Percentiles rank a stretch among this genome's conserved stretches.
Evolutionary conservation across 1,140 invertebrate species (phyloP).

Genomic region (Adoxophyes honmai): DNA sequence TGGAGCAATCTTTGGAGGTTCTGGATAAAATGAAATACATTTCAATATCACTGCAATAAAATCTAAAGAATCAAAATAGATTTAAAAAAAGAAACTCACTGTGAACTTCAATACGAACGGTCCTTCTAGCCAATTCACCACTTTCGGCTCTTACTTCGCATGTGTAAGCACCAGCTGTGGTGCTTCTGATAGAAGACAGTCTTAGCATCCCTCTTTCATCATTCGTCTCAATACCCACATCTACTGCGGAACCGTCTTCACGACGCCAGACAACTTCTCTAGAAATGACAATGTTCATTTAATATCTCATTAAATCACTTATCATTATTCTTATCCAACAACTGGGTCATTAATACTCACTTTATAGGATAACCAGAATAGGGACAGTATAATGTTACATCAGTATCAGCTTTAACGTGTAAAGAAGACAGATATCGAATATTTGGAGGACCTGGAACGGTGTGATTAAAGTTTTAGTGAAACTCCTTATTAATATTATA

Average conservation of each 20-base stretch:
- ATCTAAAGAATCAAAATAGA: neutral
- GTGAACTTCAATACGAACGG: conserved; percentile 66
- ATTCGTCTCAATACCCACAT: conserved; percentile 38
- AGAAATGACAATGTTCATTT: conserved; percentile 23
- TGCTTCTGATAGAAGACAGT: conserved; percentile 48
- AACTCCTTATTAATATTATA: neutral
- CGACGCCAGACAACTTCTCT: conserved; percentile 66
- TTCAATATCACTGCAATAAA: neutral
- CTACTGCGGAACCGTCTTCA: conserved; percentile 59
- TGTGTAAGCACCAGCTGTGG: conserved; percentile 56
- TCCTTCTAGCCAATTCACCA: conserved; percentile 62
- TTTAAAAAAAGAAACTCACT: conserved; percentile 43
- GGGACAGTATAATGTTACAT: conserved; percentile 88
- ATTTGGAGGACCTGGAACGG: conserved; percentile 85
- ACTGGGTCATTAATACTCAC: conserved; percentile 35
- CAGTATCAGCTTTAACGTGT: conserved; percentile 87
- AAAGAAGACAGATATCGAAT: conserved; percentile 87
- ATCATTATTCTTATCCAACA: neutral
- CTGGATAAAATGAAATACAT: conserved; percentile 31
- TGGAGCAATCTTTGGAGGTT: conserved; percentile 64
- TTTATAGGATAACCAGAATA: conserved; percentile 91
- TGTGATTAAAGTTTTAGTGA: neutral
- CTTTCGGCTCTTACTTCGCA: conserved; percentile 67
- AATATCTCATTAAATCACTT: neutral
- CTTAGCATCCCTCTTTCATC: conserved; percentile 58